Percentiles rank a stretch among this genome's conserved stretches.
These are phyloP conservation scores for Poecilia velifera DNA, from an alignment of 2,797 vertebrate species.

Conservation along the genomic window DNA sequence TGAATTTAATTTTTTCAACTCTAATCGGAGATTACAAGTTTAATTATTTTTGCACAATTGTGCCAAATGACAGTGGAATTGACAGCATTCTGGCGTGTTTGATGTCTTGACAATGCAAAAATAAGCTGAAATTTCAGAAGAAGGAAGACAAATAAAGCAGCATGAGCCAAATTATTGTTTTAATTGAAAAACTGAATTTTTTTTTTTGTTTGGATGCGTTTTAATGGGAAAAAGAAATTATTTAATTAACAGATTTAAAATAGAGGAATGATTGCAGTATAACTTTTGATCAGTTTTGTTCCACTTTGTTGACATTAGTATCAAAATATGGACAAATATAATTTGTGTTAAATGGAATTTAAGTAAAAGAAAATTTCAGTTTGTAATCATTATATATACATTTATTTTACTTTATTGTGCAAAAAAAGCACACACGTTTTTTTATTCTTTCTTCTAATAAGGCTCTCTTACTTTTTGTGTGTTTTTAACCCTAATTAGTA, in stretches of 20 bases:
- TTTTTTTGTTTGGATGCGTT: background rate
- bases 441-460: background rate
- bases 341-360: background rate
- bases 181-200: background rate
- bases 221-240: background rate
- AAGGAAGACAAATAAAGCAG: background rate
- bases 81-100: background rate
- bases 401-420: background rate
- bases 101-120: slow-evolving; percentile 8
- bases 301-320: background rate
- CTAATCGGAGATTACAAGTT: slow-evolving; percentile 35
- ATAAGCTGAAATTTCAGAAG: background rate
- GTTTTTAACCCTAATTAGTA: too few relatives aligned
- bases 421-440: background rate
- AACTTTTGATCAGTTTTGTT: background rate
- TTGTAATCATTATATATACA: background rate
- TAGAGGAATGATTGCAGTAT: background rate
- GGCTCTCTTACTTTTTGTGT: background rate
- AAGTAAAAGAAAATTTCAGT: background rate
- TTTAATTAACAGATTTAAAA: background rate
- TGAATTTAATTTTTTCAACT: slow-evolving; percentile 34
- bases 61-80: background rate
- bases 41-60: slow-evolving; percentile 32
- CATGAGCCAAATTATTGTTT: background rate
- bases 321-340: background rate